Evolutionary conservation across 2,797 vertebrate genomes (phyloP), one percentile per base, ranked within the genome.

Genomic region (Margarornis squamiger): DNA sequence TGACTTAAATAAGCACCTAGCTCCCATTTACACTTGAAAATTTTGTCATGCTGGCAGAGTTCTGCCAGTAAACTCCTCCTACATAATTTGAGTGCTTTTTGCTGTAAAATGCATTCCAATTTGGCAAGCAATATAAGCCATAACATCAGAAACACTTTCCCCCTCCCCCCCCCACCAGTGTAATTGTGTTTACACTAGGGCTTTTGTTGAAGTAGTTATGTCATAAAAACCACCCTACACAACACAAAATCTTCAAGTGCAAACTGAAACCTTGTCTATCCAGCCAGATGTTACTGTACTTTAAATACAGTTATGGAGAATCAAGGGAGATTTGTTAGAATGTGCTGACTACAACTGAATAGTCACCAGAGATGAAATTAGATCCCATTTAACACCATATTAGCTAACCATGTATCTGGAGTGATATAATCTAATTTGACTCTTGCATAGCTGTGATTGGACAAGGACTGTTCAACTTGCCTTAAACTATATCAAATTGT

Each of bases 121-220:
- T 76, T 95, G 93, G 88, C 92, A 86, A 84, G 67, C 0, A 1
- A 51, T 77, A 27, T 77, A 72, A 93, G 43, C 68, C 41, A 14
- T 54, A 78, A 81, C 76, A 84, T 78, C 70, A 93, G 94, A 94
- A 6, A 38, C 38, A 36, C 36, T 36, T 36, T 38, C 38, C 11
- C 38, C 38, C 38, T 11, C 18, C 12, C 39, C 39, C 19, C 19
- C 45, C 45, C 1, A 0, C 36, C 48, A 4, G 12, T 59, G 5
- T 90, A 83, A 92, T 58, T 77, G 34, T 71, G 34, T 86, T 72
- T 86, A 39, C 2, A 1, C 41, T 68, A 65, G 38, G 54, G n/a
- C 76, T 92, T 92, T 93, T 90, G 68, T 88, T 96, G 78, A 88
- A 95, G 63, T 55, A 62, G 57, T 81, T 84, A 65, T 57, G 49